Evolutionary conservation across 2,113 vertebrate genomes (phyloP), one percentile per base, ranked within the genome.

Genomic region (Odontesthes bonariensis): DNA sequence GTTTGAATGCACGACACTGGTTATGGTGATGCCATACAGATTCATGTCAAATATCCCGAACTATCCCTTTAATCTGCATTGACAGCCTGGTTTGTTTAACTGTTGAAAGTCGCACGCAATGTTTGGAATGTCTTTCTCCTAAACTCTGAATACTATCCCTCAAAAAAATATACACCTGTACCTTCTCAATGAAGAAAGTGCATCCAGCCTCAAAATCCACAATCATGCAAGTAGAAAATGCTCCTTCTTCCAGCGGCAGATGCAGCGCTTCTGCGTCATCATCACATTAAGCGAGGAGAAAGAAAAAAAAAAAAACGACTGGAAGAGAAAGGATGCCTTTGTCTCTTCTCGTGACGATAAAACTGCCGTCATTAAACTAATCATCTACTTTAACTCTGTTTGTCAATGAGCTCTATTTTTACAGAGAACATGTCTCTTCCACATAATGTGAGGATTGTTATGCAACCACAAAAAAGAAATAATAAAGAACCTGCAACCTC

Each of bases 311-410:
- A 17, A 32, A 22, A 12, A 47, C 7, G 60, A 3, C 0, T 0
- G 1, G 8, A 19, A 59, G 23, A 71, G 12, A 57, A 5, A 73
- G 7, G 19, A 17, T 0, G 23, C 31, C 54, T 20, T 55, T 54
- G 27, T 38, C 10, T 52, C 55, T 46, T 70, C 55, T 66, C 32
- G 17, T 27, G 13, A 38, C 17, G 76, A 73, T 59, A 73, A 83
- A 84, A 83, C 73, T 62, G 57, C 38, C 65, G 16, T 32, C 13
- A 10, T 58, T 31, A 52, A 59, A 56, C 51, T 11, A 75, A 61
- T 66, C 31, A 23, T 1, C 51, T 65, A 1, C 11, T 3, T 63
- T 46, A 35, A 53, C 8, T 49, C 10, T 60, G 33, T 56, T 6
- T n/a, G 42, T 42, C 3, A 1, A 22, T 1, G 44, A 16, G 38